Evolutionary conservation across 2,888 invertebrate genomes (phyloP).

Genomic region (Eupithecia abbreviata): DNA sequence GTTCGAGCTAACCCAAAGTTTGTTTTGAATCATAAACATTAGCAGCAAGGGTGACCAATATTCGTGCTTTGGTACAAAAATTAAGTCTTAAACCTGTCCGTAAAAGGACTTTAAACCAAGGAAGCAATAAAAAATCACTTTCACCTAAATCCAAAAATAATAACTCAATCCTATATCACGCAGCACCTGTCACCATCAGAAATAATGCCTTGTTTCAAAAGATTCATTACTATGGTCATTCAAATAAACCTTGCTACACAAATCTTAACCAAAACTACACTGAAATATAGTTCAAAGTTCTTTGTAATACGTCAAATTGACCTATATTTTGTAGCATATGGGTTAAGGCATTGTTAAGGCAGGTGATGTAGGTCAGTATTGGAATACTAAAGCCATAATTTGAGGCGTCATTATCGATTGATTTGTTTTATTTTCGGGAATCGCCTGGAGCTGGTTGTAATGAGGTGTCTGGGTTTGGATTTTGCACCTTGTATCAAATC

Average conservation of each 20-base stretch:
- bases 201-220: constrained; percentile 67
- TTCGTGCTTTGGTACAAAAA: background rate
- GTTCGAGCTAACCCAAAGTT: too few relatives aligned
- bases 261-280: background rate
- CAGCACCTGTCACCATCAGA: constrained; percentile 70
- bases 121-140: constrained; percentile 44
- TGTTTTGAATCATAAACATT: background rate
- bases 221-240: constrained; percentile 63
- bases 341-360: constrained; percentile 57
- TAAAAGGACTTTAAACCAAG: background rate
- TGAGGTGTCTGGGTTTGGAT: constrained; percentile 70
- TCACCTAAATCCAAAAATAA: constrained; percentile 59
- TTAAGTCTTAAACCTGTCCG: background rate
- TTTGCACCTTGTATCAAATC: constrained; percentile 80
- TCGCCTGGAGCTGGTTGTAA: constrained; percentile 68
- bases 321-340: constrained; percentile 76
- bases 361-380: constrained; percentile 77
- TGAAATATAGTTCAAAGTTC: background rate
- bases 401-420: constrained; percentile 63
- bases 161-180: constrained; percentile 57
- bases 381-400: constrained; percentile 38
- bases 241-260: background rate
- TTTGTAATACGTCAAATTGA: constrained; percentile 58
- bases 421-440: constrained; percentile 74
- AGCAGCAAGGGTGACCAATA: background rate